These are phyloP conservation scores for Eupithecia dodoneata DNA, from an alignment of 2,888 invertebrate genomes.

Conservation along the genomic window DNA sequence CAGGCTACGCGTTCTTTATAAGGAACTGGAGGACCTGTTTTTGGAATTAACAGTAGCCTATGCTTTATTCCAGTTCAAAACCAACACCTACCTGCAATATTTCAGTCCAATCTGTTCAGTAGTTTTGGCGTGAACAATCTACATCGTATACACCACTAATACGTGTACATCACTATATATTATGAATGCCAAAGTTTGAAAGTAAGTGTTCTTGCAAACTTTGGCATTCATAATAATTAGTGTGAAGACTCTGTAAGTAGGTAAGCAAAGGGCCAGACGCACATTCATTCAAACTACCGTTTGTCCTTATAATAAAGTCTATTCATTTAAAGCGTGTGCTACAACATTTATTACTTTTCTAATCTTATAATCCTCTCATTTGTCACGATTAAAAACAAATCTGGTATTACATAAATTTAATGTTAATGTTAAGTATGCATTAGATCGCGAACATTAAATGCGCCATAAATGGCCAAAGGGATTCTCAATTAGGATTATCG, in stretches of 20 bases:
- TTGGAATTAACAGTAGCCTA: not conserved
- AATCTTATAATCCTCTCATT: conserved; percentile 44
- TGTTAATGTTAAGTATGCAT: conserved; percentile 69
- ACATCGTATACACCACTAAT: too few relatives aligned
- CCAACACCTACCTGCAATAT: not conserved
- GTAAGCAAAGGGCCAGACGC: not conserved
- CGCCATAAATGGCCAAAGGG: conserved; percentile 65
- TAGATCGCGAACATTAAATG: conserved; percentile 65
- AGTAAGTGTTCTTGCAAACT: not conserved
- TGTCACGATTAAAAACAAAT: conserved; percentile 51
- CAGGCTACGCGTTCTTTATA: not conserved
- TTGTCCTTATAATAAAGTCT: conserved; percentile 39
- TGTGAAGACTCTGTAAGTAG: not conserved
- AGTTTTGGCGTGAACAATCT: not conserved
- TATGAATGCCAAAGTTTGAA: too few relatives aligned
- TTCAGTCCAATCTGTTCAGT: not conserved
- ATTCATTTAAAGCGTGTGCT: conserved; percentile 34
- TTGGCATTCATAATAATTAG: not conserved
- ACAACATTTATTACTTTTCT: conserved; percentile 42
- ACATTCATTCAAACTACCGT: conserved; percentile 17
- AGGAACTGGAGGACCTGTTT: too few relatives aligned
- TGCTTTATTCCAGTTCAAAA: not conserved
- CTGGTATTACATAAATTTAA: conserved; percentile 56
- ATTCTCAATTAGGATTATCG: conserved; percentile 69
- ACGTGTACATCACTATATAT: too few relatives aligned